Evolutionary conservation across 23 tunicate genomes (phyloP), one percentile per base, ranked within the genome.

Genomic region (Oikopleura albicans): DNA sequence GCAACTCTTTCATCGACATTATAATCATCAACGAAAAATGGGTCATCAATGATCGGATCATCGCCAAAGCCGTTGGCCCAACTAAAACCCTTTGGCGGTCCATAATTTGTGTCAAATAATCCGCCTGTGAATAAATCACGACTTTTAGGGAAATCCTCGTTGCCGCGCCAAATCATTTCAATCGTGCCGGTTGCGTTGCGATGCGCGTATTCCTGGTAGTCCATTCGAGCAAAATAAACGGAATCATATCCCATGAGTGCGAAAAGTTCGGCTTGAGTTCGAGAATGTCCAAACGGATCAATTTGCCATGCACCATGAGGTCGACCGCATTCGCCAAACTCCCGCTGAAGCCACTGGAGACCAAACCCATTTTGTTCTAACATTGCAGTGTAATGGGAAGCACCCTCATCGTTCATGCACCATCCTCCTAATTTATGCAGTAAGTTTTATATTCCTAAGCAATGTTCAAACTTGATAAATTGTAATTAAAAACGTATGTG

Each of bases 401-500:
- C 87, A n/a, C 94, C 98, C 40, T 93, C 98, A 83, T 93, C 98
- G 75, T 93, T 93, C 98, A 93, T 93, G 83, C 98, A 90, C 98
- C 98, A 93, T 12, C 98, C 98, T 38, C 94, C 98, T n/a, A 93
- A 87, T 29, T n/a, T n/a, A n/a, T n/a, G n/a, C n/a, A n/a, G n/a
- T n/a, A 89, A 89, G 40, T 89, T 89, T 76, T 92, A 92, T 22
- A 92, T 85, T 16, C 92, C 86, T 4, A 92, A 90, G 88, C 41
- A 27, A 83, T 27, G 75, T 16, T n/a, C 28, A 83, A 83, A 40
- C n/a, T n/a, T n/a, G n/a, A n/a, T n/a, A n/a, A n/a, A n/a, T n/a
- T n/a, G n/a, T n/a, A n/a, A n/a, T n/a, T n/a, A n/a, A n/a, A n/a
- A n/a, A n/a, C n/a, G n/a, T n/a, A n/a, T n/a, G n/a, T n/a, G n/a